Percentiles rank a stretch among this genome's conserved stretches.
Conservation (phyloP, 2,113 vertebrate species). For the Etia nguti region DNA sequence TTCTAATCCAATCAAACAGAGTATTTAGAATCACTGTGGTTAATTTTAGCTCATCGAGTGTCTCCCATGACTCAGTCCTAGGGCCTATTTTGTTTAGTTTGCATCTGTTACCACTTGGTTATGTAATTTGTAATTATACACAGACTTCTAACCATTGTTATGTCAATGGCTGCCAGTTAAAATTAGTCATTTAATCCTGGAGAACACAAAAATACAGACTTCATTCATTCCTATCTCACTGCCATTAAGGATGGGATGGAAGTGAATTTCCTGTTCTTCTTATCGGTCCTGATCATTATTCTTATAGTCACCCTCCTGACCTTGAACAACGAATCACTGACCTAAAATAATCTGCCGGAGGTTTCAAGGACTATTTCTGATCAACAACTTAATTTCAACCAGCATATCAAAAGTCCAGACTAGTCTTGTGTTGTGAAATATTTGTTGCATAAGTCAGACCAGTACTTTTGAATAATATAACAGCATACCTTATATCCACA, state of each 20-base stretch:
- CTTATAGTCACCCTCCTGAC: neutral
- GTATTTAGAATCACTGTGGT: neutral
- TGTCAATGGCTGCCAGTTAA: neutral
- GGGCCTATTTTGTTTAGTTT: neutral
- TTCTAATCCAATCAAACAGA: neutral
- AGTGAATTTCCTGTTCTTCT: neutral
- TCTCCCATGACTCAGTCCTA: neutral
- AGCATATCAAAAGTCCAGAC: neutral
- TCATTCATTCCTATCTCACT: neutral
- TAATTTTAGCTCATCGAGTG: neutral
- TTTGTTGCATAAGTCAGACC: neutral
- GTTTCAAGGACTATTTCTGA: neutral
- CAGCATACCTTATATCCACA: rapidly evolving
- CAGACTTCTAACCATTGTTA: neutral
- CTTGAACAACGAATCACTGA: neutral
- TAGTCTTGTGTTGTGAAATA: neutral
- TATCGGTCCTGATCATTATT: neutral
- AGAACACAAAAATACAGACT: neutral
- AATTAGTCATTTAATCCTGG: neutral
- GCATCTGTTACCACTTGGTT: neutral
- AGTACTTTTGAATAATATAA: neutral
- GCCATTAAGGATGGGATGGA: neutral
- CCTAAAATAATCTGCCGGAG: neutral
- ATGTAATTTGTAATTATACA: neutral
- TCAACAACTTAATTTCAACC: neutral